phyloP scores from a whole-genome alignment of 1,140 invertebrate species.

The Lethrus apterus region DNA sequence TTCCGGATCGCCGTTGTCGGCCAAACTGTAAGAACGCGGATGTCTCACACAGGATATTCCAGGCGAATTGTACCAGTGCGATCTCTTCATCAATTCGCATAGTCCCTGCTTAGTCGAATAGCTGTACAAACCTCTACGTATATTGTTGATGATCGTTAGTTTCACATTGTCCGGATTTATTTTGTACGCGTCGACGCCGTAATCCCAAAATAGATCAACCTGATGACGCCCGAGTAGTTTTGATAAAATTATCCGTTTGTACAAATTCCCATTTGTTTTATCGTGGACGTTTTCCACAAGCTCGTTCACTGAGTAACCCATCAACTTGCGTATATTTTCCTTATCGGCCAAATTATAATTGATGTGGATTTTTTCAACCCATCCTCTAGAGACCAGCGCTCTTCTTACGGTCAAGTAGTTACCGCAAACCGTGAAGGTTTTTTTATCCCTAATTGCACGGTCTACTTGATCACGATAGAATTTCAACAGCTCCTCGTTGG shows the following conservation, averaged over 20 bases:
- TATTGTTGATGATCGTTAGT: slow-evolving; percentile 46
- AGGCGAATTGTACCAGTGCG: slow-evolving; percentile 51
- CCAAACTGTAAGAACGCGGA: slow-evolving; percentile 50
- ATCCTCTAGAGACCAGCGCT: slow-evolving; percentile 49
- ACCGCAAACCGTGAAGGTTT: slow-evolving; percentile 41
- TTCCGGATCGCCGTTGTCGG: slow-evolving; percentile 44
- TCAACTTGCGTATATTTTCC: slow-evolving; percentile 11
- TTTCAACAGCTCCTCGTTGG: no score
- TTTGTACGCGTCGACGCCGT: slow-evolving; percentile 38
- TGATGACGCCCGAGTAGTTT: slow-evolving; percentile 50
- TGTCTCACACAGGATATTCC: slow-evolving; percentile 47
- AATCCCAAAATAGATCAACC: slow-evolving; percentile 53
- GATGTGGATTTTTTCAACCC: slow-evolving; percentile 50
- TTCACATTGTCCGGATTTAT: slow-evolving; percentile 35
- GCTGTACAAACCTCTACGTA: slow-evolving; percentile 45
- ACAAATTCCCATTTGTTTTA: slow-evolving; percentile 14
- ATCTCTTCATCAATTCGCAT: slow-evolving; percentile 49
- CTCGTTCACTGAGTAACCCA: not conserved
- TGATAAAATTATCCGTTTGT: slow-evolving; percentile 40
- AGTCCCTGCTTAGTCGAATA: slow-evolving; percentile 57
- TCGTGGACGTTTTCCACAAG: slow-evolving; percentile 3
- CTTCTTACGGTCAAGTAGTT: slow-evolving; percentile 42
- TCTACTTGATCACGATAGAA: slow-evolving; percentile 33
- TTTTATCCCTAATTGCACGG: slow-evolving; percentile 31
- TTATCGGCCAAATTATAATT: slow-evolving; percentile 12